Base-by-base conservation (phyloP, 2,113 vertebrate genomes). In the Echinops telfairi region DNA sequence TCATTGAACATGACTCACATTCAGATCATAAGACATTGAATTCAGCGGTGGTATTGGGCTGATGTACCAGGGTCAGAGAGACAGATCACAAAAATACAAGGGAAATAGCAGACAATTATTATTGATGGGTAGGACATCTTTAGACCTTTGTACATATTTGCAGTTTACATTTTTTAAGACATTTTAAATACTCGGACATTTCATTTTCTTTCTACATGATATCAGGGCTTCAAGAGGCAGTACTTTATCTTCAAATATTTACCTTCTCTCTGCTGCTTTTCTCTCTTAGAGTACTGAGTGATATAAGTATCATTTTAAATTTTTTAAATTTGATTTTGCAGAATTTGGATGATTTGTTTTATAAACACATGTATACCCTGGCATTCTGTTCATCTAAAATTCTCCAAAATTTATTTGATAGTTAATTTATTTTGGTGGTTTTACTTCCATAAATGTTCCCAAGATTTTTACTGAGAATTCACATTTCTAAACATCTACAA, bases 231-330 rank as follows among this genome's bases (percentile, higher is more conserved):
- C 20, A 82, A 76, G 58, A 68, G 8, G 36, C 29, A 11, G 10
- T 76, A 15, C 14, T 85, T 91, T 76, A 81, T 64, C 33, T 83
- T 79, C 33, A 70, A 91, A 57, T 7, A 93, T 36, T 27, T 79
- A 38, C 62, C 9, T 0, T 19, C 14, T 79, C 12, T 36, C 25
- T 87, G 79, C 27, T 33, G 2, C 76, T 79, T 70, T 10, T 89
- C 16, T 80, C 33, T 71, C 2, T 53, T 11, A 66, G 4, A 53
- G 40, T 40, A 66, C 0, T 83, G 4, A 5, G 14, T 47, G 57
- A 31, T 36, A 84, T 75, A 79, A n/a, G 36, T 75, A 40, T 29
- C 3, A 86, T 75, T 91, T 93, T 66, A 6, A 12, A 40, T 43
- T 43, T 81, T 86, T 36, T 82, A 66, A 66, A 90, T 43, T 57